Conservation (phyloP, 2,113 vertebrate species). For the Blennius ocellaris region DNA sequence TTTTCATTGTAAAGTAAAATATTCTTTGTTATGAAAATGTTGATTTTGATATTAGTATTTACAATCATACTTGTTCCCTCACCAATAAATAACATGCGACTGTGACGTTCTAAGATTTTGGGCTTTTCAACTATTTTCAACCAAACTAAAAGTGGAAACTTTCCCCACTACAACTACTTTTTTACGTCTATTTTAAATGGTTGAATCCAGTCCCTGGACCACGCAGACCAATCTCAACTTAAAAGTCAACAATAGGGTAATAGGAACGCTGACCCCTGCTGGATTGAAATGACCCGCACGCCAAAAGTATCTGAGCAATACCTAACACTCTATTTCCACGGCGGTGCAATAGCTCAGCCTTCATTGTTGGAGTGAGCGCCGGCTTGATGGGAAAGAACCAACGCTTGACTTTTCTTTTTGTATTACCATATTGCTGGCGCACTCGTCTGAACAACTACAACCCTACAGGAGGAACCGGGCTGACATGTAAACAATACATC, state of each 20-base stretch:
- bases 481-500: background rate
- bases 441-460: background rate
- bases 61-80: too few species aligned
- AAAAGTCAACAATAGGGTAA: constrained; percentile 60
- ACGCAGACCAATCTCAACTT: constrained; percentile 25
- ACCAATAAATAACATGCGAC: too few species aligned
- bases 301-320: constrained; percentile 43
- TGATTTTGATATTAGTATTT: too few species aligned
- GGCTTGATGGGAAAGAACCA: constrained; percentile 3
- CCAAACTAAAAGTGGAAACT: constrained; percentile 6
- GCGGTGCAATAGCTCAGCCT: constrained; percentile 6
- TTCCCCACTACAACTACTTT: constrained; percentile 9
- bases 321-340: constrained; percentile 38
- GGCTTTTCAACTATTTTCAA: too few species aligned
- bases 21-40: too few species aligned
- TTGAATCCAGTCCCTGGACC: constrained; percentile 22
- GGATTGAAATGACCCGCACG: constrained; percentile 59
- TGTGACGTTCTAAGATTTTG: too few species aligned
- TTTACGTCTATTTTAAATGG: constrained; percentile 19
- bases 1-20: too few species aligned
- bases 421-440: background rate
- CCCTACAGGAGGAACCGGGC: background rate
- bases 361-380: constrained; percentile 25
- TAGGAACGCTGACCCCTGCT: constrained; percentile 50
- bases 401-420: background rate